These are phyloP conservation scores for Pelosia muscerda DNA, from an alignment of 2,888 invertebrate genomes.

Conservation along the genomic window DNA sequence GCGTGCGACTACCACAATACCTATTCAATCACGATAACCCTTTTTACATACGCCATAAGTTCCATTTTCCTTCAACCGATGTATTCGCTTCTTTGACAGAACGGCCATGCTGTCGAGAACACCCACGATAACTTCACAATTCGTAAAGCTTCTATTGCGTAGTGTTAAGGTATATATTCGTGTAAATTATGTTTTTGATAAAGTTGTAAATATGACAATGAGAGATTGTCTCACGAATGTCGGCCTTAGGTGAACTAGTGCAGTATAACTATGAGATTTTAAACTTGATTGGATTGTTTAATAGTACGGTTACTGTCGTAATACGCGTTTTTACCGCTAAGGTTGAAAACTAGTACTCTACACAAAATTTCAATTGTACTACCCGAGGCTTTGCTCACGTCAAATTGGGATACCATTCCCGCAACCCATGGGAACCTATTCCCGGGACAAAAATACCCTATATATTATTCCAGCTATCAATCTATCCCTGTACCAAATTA, in stretches of 20 bases:
- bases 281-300: conserved; percentile 40
- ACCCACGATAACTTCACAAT: conserved; percentile 6
- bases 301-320: conserved; percentile 10
- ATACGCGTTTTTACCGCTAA: background rate
- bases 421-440: too few species aligned
- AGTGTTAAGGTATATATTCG: background rate
- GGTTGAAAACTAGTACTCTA: background rate
- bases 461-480: too few species aligned
- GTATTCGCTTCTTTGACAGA: background rate
- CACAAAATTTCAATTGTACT: too few species aligned
- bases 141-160: background rate
- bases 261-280: conserved; percentile 62
- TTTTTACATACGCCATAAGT: background rate
- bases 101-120: conserved; percentile 7
- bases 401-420: too few species aligned
- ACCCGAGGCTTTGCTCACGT: too few species aligned
- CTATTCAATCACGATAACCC: background rate
- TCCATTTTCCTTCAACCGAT: background rate
- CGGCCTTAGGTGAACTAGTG: conserved; percentile 71
- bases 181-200: background rate
- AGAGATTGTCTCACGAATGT: conserved; percentile 57
- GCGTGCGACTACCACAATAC: background rate
- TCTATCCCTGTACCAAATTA: too few species aligned
- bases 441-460: too few species aligned
- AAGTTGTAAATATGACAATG: conserved; percentile 63